Conservation (phyloP, 2,888 invertebrate species). For the Nemoura dubitans region DNA sequence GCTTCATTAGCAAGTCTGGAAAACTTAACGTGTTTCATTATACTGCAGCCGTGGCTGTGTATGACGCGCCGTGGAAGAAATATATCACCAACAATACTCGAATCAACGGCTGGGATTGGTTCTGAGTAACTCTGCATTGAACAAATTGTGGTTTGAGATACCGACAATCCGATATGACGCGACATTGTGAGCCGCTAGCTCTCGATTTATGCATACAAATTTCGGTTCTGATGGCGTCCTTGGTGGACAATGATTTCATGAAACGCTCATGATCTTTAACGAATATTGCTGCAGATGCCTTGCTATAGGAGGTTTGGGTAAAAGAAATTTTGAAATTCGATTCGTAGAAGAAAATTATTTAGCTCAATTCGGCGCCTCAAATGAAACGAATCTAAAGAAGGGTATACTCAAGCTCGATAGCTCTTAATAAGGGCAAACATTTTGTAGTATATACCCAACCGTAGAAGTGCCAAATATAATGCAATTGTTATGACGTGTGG, state of each 20-base stretch:
- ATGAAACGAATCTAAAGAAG: conserved; percentile 1
- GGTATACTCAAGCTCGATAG: no score
- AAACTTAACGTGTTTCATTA: conserved; percentile 19
- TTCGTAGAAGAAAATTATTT: conserved; percentile 7
- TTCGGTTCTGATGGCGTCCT: neutral
- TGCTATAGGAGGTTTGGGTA: neutral
- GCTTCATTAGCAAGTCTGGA: conserved; percentile 23
- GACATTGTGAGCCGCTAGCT: no score
- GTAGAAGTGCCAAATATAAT: neutral
- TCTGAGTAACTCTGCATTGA: neutral
- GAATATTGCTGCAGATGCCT: neutral
- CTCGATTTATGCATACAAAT: neutral
- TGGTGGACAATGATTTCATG: neutral
- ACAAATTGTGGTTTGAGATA: conserved; percentile 8
- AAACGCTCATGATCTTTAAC: neutral
- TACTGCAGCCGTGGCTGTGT: no score
- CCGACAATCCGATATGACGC: neutral
- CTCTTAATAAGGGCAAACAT: no score
- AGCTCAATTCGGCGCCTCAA: neutral
- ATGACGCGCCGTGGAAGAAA: conserved; percentile 29
- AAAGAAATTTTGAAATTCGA: neutral
- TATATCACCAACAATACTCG: conserved; percentile 27
- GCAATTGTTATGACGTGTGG: neutral
- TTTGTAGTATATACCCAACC: neutral
- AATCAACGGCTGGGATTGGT: conserved; percentile 30